These are phyloP conservation scores for Tipula lateralis DNA, from an alignment of 2,888 invertebrate species.

Conservation along the genomic window DNA sequence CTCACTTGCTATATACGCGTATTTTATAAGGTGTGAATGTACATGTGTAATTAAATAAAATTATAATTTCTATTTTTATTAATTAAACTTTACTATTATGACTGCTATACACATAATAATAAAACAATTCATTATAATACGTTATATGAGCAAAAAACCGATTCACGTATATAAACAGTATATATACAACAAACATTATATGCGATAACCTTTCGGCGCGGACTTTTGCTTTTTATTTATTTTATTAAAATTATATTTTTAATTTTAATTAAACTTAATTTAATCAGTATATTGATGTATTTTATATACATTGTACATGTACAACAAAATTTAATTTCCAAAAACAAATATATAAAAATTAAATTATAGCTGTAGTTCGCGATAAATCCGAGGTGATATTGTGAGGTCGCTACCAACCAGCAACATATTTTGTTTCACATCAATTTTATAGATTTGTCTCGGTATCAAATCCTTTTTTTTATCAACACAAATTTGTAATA, in stretches of 20 bases:
- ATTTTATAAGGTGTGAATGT: not conserved
- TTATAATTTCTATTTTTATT: constrained; percentile 19
- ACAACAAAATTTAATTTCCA: not conserved
- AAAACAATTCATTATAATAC: constrained; percentile 3
- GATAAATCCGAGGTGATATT: not conserved
- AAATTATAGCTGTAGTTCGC: not conserved
- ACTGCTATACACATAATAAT: not conserved
- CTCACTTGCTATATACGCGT: not conserved
- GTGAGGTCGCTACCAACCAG: not conserved
- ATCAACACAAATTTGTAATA: not conserved
- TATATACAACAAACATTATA: not conserved
- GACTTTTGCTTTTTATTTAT: not conserved
- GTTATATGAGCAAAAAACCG: not conserved
- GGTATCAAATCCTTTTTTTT: not conserved
- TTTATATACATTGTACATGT: not conserved
- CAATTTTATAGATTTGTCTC: not conserved
- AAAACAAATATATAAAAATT: not conserved
- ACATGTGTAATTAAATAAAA: not conserved
- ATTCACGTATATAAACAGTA: not conserved
- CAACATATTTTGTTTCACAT: not conserved
- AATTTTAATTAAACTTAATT: not conserved
- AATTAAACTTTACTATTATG: not conserved
- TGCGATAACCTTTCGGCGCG: not conserved
- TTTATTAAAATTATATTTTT: not conserved
- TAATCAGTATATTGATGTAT: not conserved